A percentile compares a stretch with the other conserved stretches of the same genome.
Conservation (phyloP, 2,113 vertebrate species). For the Psammodynastes pulverulentus region DNA sequence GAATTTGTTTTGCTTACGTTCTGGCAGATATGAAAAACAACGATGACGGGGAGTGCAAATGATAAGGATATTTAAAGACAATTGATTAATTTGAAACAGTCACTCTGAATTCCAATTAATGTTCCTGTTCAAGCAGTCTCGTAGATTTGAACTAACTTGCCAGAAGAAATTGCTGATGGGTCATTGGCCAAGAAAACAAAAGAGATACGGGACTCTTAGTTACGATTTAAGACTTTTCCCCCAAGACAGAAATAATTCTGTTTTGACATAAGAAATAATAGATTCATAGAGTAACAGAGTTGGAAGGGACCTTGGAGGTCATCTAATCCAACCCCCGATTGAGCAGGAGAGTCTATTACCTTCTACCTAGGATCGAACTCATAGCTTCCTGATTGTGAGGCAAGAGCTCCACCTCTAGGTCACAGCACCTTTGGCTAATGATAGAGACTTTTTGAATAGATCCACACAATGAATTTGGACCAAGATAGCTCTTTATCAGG, state of each 20-base stretch:
- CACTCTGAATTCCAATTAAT: not conserved
- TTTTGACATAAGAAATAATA: not conserved
- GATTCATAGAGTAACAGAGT: too few relatives aligned
- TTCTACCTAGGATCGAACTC: too few relatives aligned
- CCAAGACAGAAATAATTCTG: not conserved
- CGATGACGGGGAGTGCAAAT: not conserved
- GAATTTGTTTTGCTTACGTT: not conserved
- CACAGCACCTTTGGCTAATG: too few relatives aligned
- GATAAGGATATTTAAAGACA: not conserved
- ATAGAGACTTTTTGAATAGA: not conserved
- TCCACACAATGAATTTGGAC: not conserved
- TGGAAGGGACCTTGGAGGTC: too few relatives aligned
- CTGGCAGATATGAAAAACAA: not conserved
- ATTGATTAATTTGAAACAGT: not conserved
- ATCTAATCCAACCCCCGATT: too few relatives aligned
- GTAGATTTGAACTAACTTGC: not conserved
- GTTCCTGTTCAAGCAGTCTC: not conserved
- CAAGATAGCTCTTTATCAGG: not conserved
- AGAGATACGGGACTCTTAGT: not conserved
- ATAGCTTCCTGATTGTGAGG: too few relatives aligned
- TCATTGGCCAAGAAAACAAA: not conserved
- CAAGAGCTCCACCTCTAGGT: too few relatives aligned
- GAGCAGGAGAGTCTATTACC: too few relatives aligned
- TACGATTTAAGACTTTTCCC: not conserved
- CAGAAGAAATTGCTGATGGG: not conserved